Evolutionary conservation across 2,113 vertebrate species (phyloP).

Genomic region (Atlantisia rogersi): DNA sequence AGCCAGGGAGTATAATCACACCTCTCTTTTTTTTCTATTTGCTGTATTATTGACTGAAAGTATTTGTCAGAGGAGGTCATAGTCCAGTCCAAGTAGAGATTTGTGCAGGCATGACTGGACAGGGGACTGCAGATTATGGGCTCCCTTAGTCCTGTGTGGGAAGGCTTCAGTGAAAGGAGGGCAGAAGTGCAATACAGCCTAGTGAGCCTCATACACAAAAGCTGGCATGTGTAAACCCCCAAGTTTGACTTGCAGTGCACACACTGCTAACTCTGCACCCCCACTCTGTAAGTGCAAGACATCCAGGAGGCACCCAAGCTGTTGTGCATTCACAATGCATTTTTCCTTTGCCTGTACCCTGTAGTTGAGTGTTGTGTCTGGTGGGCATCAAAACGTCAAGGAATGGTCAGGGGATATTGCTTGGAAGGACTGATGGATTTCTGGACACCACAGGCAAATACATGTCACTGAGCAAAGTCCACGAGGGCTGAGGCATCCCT

Average conservation of each 20-base stretch:
- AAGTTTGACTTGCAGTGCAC: background rate
- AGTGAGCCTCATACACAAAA: background rate
- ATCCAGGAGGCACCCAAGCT: background rate
- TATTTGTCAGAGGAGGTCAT: constrained; percentile 20
- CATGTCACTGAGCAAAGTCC: background rate
- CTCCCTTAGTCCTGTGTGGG: background rate
- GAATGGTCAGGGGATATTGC: background rate
- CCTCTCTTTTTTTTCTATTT: background rate
- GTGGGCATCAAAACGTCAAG: background rate
- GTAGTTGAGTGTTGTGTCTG: background rate
- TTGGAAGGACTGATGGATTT: background rate
- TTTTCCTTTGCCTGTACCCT: background rate
- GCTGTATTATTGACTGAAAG: background rate
- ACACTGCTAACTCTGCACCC: background rate
- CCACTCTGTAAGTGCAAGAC: background rate
- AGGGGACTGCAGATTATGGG: background rate
- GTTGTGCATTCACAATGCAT: background rate
- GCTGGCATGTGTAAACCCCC: rapidly evolving
- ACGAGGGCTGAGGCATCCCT: background rate
- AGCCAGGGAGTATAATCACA: background rate
- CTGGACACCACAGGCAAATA: background rate
- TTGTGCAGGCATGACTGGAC: background rate
- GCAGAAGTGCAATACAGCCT: background rate
- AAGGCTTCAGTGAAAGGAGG: background rate
- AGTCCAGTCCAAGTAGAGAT: background rate